Evolutionary conservation across 2,113 vertebrate genomes (phyloP), one percentile per base, ranked within the genome.

Genomic region (Rhinogobius similis): DNA sequence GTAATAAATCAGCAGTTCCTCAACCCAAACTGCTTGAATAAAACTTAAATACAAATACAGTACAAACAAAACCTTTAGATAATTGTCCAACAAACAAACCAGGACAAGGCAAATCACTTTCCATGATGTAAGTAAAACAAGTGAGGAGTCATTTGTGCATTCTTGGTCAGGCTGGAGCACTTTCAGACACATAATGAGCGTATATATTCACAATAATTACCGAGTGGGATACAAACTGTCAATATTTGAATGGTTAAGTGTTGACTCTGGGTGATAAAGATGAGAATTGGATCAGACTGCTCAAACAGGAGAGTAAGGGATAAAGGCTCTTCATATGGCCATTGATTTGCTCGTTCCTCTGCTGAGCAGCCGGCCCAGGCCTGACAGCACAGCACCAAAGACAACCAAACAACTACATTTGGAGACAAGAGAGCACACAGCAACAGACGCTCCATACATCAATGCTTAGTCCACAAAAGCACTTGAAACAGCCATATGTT

Each of bases 171-270:
- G 76, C 73, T 72, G 61, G 65, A 73, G 68, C 65, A 65, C 77
- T 76, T 62, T 68, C 53, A 56, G 59, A 76, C 55, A 72, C 67
- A 78, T 79, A 84, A 90, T 83, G 79, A 85, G 63, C 69, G 73
- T 66, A 74, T 84, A 73, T 73, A 79, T 78, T 76, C 68, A 58
- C 70, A 55, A 52, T 81, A 84, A 86, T 87, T 79, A 87, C 69
- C 67, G 73, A 39, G 46, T 78, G 72, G 24, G 66, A 83, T 52
- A 64, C 10, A 72, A 72, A 79, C 67, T 70, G 82, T 78, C 62
- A 44, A 83, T 81, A 74, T 66, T 70, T 73, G 53, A 78, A 80
- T 87, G 82, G 44, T 13, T 39, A 27, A 27, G 29, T 64, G 52
- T 70, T 23, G 41, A 27, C 46, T 64, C n/a, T 53, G 52, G 63